phyloP scores from a whole-genome alignment of 53 echinoderm and acorn worm species.

The Apostichopus leukothele region DNA sequence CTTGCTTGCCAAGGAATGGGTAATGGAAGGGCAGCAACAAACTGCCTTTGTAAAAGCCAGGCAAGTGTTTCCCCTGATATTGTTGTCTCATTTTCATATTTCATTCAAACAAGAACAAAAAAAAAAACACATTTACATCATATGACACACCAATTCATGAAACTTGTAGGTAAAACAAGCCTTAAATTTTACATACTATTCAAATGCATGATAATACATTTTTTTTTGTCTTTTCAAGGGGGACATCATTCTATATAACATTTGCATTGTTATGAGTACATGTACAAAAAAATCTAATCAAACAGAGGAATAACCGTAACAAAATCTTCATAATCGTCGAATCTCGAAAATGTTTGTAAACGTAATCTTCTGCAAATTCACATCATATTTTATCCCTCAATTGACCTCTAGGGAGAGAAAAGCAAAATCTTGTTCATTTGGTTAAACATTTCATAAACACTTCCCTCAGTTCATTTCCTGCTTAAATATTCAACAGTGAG shows the following conservation, averaged over 20 bases:
- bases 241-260: neutral
- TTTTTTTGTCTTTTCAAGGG: conserved; percentile 9
- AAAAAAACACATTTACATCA: conserved; percentile 13
- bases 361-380: neutral
- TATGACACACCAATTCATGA: conserved; percentile 36
- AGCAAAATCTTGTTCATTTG: too few species aligned
- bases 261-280: neutral
- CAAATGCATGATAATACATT: conserved; percentile 36
- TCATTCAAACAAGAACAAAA: conserved; percentile 34
- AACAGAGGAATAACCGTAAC: neutral
- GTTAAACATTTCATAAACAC: too few species aligned
- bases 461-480: too few species aligned
- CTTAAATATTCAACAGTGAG: too few species aligned
- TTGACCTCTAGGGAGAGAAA: too few species aligned
- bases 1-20: conserved; percentile 42
- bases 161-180: conserved; percentile 30
- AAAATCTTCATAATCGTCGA: too few species aligned
- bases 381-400: neutral
- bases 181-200: conserved; percentile 37
- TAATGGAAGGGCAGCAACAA: conserved; percentile 15
- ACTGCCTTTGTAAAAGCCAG: conserved; percentile 4
- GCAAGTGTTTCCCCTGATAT: conserved; percentile 39
- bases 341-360: neutral
- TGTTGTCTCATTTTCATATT: conserved; percentile 25
- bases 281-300: neutral